Base-by-base conservation (phyloP, 2,888 invertebrate genomes). In the Ariolimax columbianus region DNA sequence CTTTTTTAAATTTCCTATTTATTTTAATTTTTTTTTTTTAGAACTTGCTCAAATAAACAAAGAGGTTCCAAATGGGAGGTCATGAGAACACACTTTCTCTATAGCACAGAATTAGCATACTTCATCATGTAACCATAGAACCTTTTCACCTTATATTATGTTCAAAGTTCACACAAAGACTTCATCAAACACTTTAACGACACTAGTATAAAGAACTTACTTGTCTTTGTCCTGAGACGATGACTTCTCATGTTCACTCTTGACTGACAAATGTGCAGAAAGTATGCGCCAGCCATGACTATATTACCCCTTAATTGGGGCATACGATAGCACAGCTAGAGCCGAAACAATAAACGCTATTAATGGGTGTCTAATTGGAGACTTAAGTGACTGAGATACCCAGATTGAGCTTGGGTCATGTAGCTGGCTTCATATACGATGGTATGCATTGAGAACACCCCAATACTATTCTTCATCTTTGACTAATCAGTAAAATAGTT, bases 171-270 rank as follows among this genome's bases (percentile, higher is more conserved):
- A 6, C 55, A 55, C 55, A 14, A 55, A 19, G 2, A 55, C 6
- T 17, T 17, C 23, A 23, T 23, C 17, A 55, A 55, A 55, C 19
- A 55, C 55, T 55, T 23, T 55, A 23, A 55, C 55, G 17, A 17
- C 55, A n/a, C n/a, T 9, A 47, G 14, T 14, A 47, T 14, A 47
- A 63, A 63, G 7, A 9, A 83, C 83, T 83, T 83, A 83, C 83
- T 83, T 78, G 70, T 43, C 30, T 38, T 38, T 36, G 78, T 36
- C 63, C 70, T 33, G 36, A 81, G 59, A 26, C 85, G 73, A 70
- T 85, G 85, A 66, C 40, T 66, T 51, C 85, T 73, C 85, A 85
- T 85, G 73, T 85, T 85, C 51, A 81, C 73, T 55, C 81, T 73
- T 43, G 85, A 85, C n/a, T 66, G 75, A 63, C 85, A 85, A 23